Evolutionary conservation across 1,140 invertebrate species (phyloP), one percentile per base, ranked within the genome.

Genomic region (Globodera rostochiensis): DNA sequence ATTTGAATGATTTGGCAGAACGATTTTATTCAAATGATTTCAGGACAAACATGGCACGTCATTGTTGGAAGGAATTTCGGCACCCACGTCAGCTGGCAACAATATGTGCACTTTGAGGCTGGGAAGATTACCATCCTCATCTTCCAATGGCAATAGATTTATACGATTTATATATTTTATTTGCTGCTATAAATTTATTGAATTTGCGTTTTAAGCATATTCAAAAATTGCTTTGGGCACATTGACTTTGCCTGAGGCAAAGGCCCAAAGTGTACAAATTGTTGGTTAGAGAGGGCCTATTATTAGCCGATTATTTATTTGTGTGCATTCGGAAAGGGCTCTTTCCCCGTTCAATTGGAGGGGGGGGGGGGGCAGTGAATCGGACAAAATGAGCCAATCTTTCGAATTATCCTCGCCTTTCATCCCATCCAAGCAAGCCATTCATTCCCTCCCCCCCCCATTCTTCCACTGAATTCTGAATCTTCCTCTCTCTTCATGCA

Each of bases 21-120:
- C 36, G 8, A 21, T 57, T 19, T 9, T 19, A 45, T 19, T 19
- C 13, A 75, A 47, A n/a, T 46, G 21, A 6, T 67, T 71, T 70
- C 67, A 79, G 77, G 77, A 15, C 69, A 79, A 49, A 81, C 80
- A 45, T 81, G 80, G 80, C 80, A 81, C 53, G 80, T 81, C 19
- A 69, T 81, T 45, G 80, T 81, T 49, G 80, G 80, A 19, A 45
- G 80, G 45, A 81, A 81, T 46, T 81, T 81, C 46, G 80, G 80
- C 7, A 74, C 80, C 11, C 80, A 81, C 50, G 57, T 81, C 73
- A 81, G 49, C 53, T 81, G 73, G 74, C 69, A 79, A 21, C 77
- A 79, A 74, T 79, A 79, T 71, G 73, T 79, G 19, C 67, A 79
- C n/a, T 79, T 79, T 71, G 73, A 67, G 50, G 77, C 50, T 5